Evolutionary conservation across 1,140 invertebrate species (phyloP).

Genomic region (Ceratina japonica): DNA sequence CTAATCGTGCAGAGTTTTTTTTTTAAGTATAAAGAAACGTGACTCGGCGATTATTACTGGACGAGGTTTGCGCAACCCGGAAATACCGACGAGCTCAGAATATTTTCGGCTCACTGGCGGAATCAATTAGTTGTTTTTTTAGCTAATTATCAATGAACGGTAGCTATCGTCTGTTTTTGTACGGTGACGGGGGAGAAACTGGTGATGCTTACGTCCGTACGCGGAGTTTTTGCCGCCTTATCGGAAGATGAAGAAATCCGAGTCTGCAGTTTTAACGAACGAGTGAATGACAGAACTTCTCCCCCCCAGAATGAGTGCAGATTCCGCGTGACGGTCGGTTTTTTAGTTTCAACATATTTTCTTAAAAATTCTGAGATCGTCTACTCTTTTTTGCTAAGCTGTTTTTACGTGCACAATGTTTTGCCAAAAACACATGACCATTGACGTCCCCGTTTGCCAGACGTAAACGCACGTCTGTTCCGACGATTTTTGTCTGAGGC

Average conservation of each 20-base stretch:
- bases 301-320: too few relatives aligned
- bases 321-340: neutral
- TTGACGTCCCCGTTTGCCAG: slow-evolving; percentile 8
- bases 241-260: slow-evolving; percentile 7
- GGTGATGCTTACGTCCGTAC: neutral
- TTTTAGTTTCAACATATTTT: neutral
- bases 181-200: neutral
- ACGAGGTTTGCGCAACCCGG: slow-evolving; percentile 16
- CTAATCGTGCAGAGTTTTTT: too few relatives aligned
- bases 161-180: neutral
- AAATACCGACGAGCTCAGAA: neutral
- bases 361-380: too few relatives aligned
- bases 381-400: too few relatives aligned
- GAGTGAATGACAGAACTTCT: neutral
- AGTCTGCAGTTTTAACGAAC: neutral
- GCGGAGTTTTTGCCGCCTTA: neutral
- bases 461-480: neutral
- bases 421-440: neutral
- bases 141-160: slow-evolving; percentile 6
- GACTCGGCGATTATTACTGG: neutral
- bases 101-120: slow-evolving; percentile 1
- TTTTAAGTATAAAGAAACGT: neutral
- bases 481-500: neutral
- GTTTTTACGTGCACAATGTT: neutral
- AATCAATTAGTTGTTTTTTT: neutral